Conservation (phyloP, 2,888 invertebrate species). For the Lasioglossum marginatum region DNA sequence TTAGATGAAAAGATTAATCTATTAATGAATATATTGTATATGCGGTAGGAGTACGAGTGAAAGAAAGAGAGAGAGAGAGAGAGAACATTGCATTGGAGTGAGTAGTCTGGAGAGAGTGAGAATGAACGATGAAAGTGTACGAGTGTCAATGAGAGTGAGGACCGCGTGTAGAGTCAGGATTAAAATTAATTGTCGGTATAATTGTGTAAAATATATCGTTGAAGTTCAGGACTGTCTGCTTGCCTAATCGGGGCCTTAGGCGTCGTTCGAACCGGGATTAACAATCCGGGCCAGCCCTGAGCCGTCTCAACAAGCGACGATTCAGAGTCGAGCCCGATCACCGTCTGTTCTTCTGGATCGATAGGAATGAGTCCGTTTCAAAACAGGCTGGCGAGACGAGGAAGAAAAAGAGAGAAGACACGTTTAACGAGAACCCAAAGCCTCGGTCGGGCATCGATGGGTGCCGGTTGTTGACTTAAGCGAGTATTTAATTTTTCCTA, state of each 20-base stretch:
- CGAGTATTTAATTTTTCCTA: constrained; percentile 49
- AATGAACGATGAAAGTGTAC: neutral
- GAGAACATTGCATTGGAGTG: neutral
- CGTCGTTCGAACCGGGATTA: constrained; percentile 54
- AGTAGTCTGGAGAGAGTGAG: constrained; percentile 5
- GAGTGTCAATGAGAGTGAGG: constrained; percentile 1
- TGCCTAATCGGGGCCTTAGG: constrained; percentile 71
- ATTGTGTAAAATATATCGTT: constrained; percentile 41
- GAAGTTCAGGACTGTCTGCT: constrained; percentile 61
- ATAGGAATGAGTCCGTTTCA: neutral
- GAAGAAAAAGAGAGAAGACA: neutral
- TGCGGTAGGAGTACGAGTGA: constrained; percentile 37
- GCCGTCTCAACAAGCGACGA: constrained; percentile 16
- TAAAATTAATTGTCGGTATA: constrained; percentile 28
- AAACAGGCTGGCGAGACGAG: constrained; percentile 10
- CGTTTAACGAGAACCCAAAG: constrained; percentile 5
- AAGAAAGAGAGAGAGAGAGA: constrained; percentile 16
- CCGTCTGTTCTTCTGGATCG: constrained; percentile 11
- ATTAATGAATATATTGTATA: constrained; percentile 61
- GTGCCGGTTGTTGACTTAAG: constrained; percentile 31
- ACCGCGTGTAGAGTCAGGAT: constrained; percentile 8
- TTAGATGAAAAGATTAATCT: constrained; percentile 62
- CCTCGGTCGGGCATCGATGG: constrained; percentile 8
- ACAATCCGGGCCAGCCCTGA: constrained; percentile 18
- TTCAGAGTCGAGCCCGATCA: constrained; percentile 1